Evolutionary conservation across 2,888 invertebrate genomes (phyloP).

Genomic region (Euphydryas editha): DNA sequence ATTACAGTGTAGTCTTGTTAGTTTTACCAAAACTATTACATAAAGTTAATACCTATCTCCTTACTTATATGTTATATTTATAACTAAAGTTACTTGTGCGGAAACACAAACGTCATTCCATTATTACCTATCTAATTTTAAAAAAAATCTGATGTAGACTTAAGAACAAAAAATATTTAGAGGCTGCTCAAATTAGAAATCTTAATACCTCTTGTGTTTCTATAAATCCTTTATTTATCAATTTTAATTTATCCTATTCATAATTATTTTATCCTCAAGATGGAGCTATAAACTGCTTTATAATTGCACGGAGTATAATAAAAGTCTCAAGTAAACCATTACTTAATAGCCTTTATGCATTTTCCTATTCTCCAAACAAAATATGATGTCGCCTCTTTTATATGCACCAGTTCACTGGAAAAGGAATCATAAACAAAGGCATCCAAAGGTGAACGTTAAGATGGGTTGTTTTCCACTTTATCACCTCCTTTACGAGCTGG

Average conservation of each 20-base stretch:
- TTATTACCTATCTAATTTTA: no score
- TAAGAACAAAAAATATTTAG: no score
- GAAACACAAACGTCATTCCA: no score
- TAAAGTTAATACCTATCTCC: not conserved
- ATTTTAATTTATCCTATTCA: not conserved
- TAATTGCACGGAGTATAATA: slow-evolving; percentile 19
- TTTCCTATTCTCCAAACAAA: slow-evolving; percentile 28
- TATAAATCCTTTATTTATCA: not conserved
- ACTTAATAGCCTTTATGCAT: slow-evolving; percentile 32
- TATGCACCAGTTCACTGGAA: slow-evolving; percentile 48
- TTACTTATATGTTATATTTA: no score
- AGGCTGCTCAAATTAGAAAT: not conserved
- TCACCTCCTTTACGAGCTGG: slow-evolving; percentile 62
- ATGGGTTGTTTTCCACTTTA: slow-evolving; percentile 61
- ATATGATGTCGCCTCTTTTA: slow-evolving; percentile 37
- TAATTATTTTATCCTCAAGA: not conserved
- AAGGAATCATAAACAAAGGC: slow-evolving; percentile 56
- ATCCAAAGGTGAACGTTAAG: slow-evolving; percentile 57
- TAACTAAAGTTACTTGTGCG: no score
- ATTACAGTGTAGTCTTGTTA: not conserved
- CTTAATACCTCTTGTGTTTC: not conserved
- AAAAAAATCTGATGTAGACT: no score
- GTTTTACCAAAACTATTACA: not conserved
- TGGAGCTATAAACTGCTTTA: not conserved
- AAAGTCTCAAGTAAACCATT: slow-evolving; percentile 25